phyloP scores from a whole-genome alignment of 2,113 vertebrate species.

The Rhegmatorhina hoffmannsi region DNA sequence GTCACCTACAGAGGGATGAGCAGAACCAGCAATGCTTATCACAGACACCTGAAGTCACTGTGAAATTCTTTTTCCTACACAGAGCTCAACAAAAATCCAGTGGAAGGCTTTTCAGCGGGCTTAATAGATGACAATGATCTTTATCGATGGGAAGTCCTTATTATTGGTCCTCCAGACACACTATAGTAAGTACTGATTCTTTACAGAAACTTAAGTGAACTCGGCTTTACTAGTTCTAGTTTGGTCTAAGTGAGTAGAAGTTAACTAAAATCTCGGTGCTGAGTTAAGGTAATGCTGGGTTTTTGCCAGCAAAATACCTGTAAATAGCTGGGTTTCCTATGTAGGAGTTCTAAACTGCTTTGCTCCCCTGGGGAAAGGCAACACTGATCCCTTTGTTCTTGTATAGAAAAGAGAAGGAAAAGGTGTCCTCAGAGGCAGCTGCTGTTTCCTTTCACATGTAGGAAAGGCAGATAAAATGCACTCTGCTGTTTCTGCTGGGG shows the following conservation, averaged over 20 bases:
- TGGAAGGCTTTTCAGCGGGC: conserved; percentile 98
- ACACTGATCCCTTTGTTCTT: neutral
- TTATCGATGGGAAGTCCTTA: conserved; percentile 99
- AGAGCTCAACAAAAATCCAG: conserved; percentile 99
- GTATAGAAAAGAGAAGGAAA: neutral
- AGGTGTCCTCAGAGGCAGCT: neutral
- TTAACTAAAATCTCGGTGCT: neutral
- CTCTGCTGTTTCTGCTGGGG: neutral
- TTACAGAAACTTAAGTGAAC: conserved; percentile 16
- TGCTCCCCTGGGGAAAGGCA: neutral
- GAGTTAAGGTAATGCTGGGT: neutral
- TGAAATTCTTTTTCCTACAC: conserved; percentile 64
- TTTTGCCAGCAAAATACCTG: neutral
- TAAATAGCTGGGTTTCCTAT: neutral
- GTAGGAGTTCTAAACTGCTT: neutral
- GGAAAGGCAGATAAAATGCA: neutral
- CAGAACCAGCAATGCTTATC: neutral
- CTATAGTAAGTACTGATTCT: conserved; percentile 90
- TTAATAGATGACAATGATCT: conserved; percentile 99
- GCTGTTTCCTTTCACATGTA: neutral
- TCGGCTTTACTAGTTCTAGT: neutral
- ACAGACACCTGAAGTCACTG: conserved; percentile 1
- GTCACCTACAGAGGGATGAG: neutral
- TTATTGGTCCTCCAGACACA: conserved; percentile 98
- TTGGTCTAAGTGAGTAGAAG: neutral